Conservation (phyloP, 2,797 vertebrate species). For the Pempheris klunzingeri region DNA sequence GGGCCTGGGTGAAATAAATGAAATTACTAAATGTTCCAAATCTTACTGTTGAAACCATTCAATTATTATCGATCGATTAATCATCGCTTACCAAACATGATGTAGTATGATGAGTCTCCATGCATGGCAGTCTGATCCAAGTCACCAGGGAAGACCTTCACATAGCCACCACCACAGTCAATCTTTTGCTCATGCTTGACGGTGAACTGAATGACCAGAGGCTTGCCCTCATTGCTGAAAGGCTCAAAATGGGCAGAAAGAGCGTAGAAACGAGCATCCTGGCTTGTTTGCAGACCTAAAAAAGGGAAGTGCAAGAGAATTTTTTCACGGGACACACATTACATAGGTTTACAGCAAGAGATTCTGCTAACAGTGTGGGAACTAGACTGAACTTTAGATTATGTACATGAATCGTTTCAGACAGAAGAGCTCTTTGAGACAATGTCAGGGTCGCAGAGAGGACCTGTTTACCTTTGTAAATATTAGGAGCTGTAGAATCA, state of each 20-base stretch:
- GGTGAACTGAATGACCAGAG: constrained; percentile 93
- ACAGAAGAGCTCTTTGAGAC: too few relatives aligned
- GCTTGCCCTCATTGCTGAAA: constrained; percentile 93
- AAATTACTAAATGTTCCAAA: background rate
- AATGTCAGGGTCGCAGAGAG: background rate
- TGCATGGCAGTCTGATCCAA: constrained; percentile 92
- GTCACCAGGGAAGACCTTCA: constrained; percentile 92
- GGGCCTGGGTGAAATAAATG: constrained; percentile 84
- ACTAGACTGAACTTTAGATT: too few relatives aligned
- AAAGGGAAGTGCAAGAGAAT: background rate
- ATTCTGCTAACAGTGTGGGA: too few relatives aligned
- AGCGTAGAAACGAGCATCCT: constrained; percentile 96
- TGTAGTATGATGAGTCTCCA: constrained; percentile 94
- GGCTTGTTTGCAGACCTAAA: constrained; percentile 95
- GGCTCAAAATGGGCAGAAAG: constrained; percentile 90
- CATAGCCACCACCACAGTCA: constrained; percentile 95
- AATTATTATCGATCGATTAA: background rate
- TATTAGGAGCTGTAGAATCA: background rate
- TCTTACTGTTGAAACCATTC: background rate
- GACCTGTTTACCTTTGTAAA: background rate
- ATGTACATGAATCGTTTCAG: background rate
- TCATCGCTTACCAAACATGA: constrained; percentile 93
- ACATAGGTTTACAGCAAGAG: too few relatives aligned
- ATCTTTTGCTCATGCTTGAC: constrained; percentile 99
- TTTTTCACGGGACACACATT: background rate